Conservation (phyloP, 2,797 vertebrate species). For the Silurus aristotelis region DNA sequence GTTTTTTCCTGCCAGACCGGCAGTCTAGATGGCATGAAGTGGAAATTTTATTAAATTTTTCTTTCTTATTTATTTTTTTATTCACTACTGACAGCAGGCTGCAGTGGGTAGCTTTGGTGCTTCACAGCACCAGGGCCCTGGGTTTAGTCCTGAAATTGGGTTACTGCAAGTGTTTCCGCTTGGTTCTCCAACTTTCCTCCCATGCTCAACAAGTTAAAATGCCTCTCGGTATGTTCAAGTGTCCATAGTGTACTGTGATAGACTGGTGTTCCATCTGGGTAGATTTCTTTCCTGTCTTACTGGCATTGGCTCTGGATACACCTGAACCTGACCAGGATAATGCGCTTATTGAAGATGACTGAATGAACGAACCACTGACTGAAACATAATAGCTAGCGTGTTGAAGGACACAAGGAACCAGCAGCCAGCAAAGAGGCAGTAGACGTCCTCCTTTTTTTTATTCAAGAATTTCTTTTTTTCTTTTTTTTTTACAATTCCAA, state of each 20-base stretch:
- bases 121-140: neutral
- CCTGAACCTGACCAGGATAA: neutral
- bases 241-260: neutral
- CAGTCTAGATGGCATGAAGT: constrained; percentile 63
- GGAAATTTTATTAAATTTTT: constrained; percentile 54
- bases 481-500: neutral
- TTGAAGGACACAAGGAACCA: neutral
- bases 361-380: neutral
- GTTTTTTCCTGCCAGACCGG: constrained; percentile 70
- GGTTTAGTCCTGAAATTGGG: neutral
- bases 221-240: neutral
- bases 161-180: neutral
- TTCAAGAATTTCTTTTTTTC: neutral
- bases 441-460: too few species aligned
- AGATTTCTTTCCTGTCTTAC: neutral
- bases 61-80: neutral
- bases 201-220: neutral
- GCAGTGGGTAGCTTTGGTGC: neutral
- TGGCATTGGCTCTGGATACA: neutral
- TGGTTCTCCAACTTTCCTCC: neutral
- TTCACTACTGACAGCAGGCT: neutral
- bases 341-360: neutral
- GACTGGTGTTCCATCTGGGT: neutral
- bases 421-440: neutral
- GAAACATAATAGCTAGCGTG: neutral